These are phyloP conservation scores for Drosophila setifemur DNA, from an alignment of 1,140 invertebrate genomes.

Conservation along the genomic window DNA sequence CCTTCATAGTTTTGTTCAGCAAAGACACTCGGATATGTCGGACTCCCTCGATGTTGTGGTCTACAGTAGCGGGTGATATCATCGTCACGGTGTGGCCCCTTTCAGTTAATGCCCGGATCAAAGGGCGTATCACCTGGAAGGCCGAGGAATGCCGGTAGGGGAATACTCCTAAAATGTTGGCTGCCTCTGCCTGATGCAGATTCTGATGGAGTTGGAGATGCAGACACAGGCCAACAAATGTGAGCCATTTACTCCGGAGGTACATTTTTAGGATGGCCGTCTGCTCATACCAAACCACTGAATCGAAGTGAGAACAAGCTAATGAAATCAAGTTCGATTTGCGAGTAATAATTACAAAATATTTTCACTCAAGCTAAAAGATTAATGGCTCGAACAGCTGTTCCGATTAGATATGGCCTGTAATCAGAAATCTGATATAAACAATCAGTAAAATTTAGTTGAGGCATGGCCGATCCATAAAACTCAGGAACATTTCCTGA, in stretches of 20 bases:
- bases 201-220: not conserved
- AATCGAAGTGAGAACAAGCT: not conserved
- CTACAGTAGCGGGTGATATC: slow-evolving; percentile 1
- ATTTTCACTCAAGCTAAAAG: too few relatives aligned
- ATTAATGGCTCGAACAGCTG: too few relatives aligned
- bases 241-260: not conserved
- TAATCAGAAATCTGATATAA: too few relatives aligned
- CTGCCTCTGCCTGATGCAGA: not conserved
- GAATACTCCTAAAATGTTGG: slow-evolving; percentile 35
- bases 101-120: slow-evolving; percentile 6
- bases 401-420: too few relatives aligned
- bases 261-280: slow-evolving; percentile 9
- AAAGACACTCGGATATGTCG: slow-evolving; percentile 25
- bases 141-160: slow-evolving; percentile 20
- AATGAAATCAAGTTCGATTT: too few relatives aligned
- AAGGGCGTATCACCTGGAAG: slow-evolving; percentile 17
- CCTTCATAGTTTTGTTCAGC: slow-evolving; percentile 9
- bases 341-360: too few relatives aligned
- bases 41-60: slow-evolving; percentile 20
- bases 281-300: not conserved
- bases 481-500: slow-evolving; percentile 82
- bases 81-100: slow-evolving; percentile 42
- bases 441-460: too few relatives aligned
- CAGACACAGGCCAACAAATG: slow-evolving; percentile 6
- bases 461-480: slow-evolving; percentile 83